Conservation (phyloP, 2,113 vertebrate species). For the Ammospiza nelsoni region DNA sequence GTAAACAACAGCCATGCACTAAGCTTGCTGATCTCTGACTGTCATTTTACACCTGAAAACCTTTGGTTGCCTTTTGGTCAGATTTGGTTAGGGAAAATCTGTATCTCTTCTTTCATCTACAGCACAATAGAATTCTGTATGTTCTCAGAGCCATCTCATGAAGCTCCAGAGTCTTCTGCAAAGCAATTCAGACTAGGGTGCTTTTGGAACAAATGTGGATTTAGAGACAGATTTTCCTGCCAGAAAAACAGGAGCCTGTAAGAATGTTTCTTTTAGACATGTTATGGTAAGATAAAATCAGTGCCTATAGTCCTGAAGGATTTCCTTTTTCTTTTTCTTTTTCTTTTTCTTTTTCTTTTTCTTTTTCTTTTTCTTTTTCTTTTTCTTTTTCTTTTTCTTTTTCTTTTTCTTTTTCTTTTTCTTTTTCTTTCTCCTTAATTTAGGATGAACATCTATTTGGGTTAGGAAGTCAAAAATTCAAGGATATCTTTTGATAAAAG, state of each 20-base stretch:
- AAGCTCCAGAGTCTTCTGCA: background rate
- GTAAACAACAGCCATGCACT: background rate
- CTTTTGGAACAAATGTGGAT: background rate
- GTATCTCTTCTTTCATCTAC: background rate
- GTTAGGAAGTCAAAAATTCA: background rate
- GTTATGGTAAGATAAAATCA: background rate
- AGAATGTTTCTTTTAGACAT: background rate
- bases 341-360: rapidly evolving
- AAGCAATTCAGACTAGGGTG: background rate
- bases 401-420: rapidly evolving
- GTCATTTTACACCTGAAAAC: background rate
- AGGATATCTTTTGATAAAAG: background rate
- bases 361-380: rapidly evolving
- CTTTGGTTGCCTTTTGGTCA: background rate
- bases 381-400: rapidly evolving
- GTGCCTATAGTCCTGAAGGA: background rate
- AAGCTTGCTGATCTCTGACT: background rate
- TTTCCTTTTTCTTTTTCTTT: rapidly evolving
- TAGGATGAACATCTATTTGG: background rate
- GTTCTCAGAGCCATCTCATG: background rate
- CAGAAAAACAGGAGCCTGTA: background rate
- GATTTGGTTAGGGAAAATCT: background rate
- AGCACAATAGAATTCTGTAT: background rate
- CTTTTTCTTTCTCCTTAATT: background rate
- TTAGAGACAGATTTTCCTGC: background rate